These are phyloP conservation scores for Cygnus buccinator DNA, from an alignment of 2,113 vertebrate species.

Conservation along the genomic window DNA sequence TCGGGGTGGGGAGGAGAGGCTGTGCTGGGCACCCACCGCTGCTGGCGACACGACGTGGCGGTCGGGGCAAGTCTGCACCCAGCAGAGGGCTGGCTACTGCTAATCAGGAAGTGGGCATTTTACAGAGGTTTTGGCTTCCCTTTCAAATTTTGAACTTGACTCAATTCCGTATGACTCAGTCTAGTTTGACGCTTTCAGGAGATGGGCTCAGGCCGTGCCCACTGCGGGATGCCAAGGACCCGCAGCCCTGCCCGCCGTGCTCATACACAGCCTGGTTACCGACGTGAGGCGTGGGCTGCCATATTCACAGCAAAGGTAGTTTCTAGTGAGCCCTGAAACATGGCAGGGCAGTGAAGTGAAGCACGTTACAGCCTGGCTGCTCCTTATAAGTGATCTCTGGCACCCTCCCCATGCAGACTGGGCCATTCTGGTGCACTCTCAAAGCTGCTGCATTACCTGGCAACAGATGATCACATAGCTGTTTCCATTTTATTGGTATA, in stretches of 20 bases:
- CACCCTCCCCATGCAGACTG: not conserved
- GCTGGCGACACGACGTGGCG: not conserved
- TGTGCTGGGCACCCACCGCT: not conserved
- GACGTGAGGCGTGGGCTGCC: fast-evolving
- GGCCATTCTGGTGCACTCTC: not conserved
- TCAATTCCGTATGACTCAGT: not conserved
- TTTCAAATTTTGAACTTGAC: not conserved
- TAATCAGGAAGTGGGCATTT: not conserved
- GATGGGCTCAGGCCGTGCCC: not conserved
- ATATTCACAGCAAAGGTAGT: fast-evolving
- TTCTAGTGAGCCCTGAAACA: not conserved
- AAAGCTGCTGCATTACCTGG: not conserved
- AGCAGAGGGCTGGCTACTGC: fast-evolving
- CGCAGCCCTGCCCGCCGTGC: not conserved
- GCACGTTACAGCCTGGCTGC: not conserved
- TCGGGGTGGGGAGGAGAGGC: not conserved
- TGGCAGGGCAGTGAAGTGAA: not conserved
- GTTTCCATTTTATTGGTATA: not conserved
- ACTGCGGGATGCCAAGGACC: not conserved
- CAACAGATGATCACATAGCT: not conserved
- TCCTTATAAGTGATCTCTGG: not conserved
- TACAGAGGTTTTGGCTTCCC: not conserved
- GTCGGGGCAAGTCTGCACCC: not conserved
- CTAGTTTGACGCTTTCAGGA: not conserved
- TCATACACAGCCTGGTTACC: fast-evolving